Evolutionary conservation across 2,888 invertebrate species (phyloP).

Genomic region (Rhogogaster chlorosoma): DNA sequence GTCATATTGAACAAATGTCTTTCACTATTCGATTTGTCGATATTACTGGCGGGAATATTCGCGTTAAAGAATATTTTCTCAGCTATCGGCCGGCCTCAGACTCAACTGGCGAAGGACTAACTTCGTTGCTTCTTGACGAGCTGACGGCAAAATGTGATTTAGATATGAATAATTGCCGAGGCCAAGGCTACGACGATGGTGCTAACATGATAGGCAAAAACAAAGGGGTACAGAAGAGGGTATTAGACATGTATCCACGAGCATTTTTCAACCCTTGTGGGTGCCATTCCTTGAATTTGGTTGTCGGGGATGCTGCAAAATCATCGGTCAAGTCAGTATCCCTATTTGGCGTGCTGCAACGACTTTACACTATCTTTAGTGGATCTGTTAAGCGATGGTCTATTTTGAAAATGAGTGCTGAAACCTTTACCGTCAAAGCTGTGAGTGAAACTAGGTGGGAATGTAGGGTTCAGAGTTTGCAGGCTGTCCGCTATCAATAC

Average conservation of each 20-base stretch:
- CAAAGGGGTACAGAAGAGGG: constrained; percentile 56
- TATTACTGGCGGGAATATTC: constrained; percentile 49
- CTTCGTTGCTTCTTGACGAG: constrained; percentile 47
- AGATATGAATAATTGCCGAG: constrained; percentile 52
- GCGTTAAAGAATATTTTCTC: constrained; percentile 54
- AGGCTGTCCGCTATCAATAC: constrained; percentile 53
- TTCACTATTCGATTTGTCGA: constrained; percentile 55
- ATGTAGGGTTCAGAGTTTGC: constrained; percentile 51
- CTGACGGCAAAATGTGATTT: constrained; percentile 35
- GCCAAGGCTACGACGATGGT: constrained; percentile 60
- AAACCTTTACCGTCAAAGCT: constrained; percentile 50
- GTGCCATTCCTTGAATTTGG: constrained; percentile 55
- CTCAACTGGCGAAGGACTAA: constrained; percentile 44
- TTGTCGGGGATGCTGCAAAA: constrained; percentile 53
- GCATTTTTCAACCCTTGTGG: constrained; percentile 56
- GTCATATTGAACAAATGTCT: constrained; percentile 57
- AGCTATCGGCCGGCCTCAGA: constrained; percentile 38
- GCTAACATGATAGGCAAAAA: constrained; percentile 59
- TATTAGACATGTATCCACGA: constrained; percentile 49
- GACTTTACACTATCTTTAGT: constrained; percentile 54
- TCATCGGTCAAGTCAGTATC: constrained; percentile 50
- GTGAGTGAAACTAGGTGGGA: constrained; percentile 49
- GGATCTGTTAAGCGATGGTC: constrained; percentile 55
- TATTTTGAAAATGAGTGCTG: constrained; percentile 55
- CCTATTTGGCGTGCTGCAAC: constrained; percentile 52